Evolutionary conservation across 2,888 invertebrate species (phyloP).

Genomic region (Periphyllus acericola): DNA sequence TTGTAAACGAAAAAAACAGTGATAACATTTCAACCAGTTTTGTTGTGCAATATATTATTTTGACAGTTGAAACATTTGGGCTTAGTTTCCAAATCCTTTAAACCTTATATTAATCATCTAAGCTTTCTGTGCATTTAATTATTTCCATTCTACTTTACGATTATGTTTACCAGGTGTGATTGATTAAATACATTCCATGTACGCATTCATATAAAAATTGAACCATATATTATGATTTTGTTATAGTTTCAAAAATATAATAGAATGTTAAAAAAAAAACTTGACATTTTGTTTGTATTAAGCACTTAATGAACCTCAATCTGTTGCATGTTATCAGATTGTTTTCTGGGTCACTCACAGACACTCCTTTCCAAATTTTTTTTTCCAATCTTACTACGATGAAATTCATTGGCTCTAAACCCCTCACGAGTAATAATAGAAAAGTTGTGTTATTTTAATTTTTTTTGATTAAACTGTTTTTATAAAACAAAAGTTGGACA

Average conservation of each 20-base stretch:
- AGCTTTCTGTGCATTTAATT: neutral
- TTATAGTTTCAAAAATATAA: neutral
- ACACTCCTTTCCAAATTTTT: no score
- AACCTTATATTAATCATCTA: neutral
- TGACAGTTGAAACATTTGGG: neutral
- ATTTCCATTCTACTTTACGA: neutral
- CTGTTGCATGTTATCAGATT: no score
- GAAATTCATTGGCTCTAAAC: no score
- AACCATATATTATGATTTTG: neutral
- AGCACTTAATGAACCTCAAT: neutral
- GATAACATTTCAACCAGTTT: conserved; percentile 19
- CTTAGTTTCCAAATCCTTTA: neutral
- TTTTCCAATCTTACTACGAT: no score
- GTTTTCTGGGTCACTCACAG: no score
- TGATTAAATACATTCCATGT: neutral
- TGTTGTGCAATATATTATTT: conserved; percentile 30
- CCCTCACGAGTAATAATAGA: no score
- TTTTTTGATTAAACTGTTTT: no score
- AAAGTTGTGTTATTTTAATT: no score
- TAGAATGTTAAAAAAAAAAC: neutral
- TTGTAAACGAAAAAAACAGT: conserved; percentile 11
- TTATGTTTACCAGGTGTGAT: no score
- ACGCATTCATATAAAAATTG: neutral
- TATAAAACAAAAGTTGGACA: no score
- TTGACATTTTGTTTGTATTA: neutral